Conservation (phyloP, 2,888 invertebrate species). For the Choristoneura rosaceana region DNA sequence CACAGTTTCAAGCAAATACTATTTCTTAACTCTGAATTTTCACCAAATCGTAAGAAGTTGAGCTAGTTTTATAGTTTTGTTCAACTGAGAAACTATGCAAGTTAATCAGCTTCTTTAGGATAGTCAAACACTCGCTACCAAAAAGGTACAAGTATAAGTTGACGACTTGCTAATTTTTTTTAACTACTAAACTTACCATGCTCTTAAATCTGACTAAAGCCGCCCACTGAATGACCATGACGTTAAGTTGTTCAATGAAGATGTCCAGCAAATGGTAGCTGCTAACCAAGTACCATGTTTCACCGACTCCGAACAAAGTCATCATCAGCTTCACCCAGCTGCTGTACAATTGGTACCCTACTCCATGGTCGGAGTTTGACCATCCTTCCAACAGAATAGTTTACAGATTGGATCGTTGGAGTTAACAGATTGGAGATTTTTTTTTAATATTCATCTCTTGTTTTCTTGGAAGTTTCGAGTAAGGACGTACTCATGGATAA, state of each 20-base stretch:
- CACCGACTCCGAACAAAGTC: constrained; percentile 56
- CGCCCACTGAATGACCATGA: constrained; percentile 45
- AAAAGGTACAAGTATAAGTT: no score
- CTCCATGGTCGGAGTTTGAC: background rate
- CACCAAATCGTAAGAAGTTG: no score
- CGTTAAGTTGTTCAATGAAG: constrained; percentile 46
- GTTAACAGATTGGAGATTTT: background rate
- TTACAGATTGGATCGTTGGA: background rate
- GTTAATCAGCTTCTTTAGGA: no score
- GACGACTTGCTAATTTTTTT: no score
- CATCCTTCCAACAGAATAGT: background rate
- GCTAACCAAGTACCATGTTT: constrained; percentile 62
- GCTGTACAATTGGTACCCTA: background rate
- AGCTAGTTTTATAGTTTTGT: no score
- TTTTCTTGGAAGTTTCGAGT: no score
- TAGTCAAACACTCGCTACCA: no score
- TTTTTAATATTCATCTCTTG: no score
- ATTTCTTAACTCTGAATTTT: no score
- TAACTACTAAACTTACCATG: constrained; percentile 53
- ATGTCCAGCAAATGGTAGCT: constrained; percentile 50
- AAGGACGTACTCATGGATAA: no score
- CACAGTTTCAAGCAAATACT: no score
- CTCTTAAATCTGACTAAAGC: constrained; percentile 44
- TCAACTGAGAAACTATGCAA: no score
- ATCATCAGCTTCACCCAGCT: constrained; percentile 55